These are phyloP conservation scores for Metacarcinus magister DNA, from an alignment of 2,888 invertebrate species.

Conservation along the genomic window DNA sequence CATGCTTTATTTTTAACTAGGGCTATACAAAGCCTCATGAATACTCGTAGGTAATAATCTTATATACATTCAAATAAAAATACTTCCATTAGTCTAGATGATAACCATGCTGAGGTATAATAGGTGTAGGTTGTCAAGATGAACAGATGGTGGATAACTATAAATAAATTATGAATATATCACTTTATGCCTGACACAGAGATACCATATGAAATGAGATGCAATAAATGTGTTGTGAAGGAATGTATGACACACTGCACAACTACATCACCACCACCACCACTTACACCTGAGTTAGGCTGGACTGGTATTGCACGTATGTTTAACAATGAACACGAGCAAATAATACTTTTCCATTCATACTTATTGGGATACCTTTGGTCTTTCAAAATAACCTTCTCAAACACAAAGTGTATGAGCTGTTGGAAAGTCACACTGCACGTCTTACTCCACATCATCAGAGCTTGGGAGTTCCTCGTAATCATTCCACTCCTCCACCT, in stretches of 20 bases:
- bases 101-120: not conserved
- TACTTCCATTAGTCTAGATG: not conserved
- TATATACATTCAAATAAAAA: not conserved
- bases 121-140: not conserved
- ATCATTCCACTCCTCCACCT: constrained; percentile 74
- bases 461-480: constrained; percentile 63
- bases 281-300: not conserved
- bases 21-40: not conserved
- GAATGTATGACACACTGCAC: not conserved
- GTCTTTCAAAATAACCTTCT: not conserved
- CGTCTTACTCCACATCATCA: not conserved
- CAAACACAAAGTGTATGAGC: not conserved
- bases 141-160: not conserved
- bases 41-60: not conserved
- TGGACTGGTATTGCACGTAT: not conserved
- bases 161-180: not conserved
- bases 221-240: not conserved
- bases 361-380: not conserved
- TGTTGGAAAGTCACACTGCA: not conserved
- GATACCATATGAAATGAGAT: not conserved
- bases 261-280: not conserved
- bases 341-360: not conserved
- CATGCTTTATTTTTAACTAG: not conserved
- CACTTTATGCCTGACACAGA: not conserved
- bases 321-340: not conserved